Conservation (phyloP, 2,888 invertebrate species). For the Ceraclea dissimilis region DNA sequence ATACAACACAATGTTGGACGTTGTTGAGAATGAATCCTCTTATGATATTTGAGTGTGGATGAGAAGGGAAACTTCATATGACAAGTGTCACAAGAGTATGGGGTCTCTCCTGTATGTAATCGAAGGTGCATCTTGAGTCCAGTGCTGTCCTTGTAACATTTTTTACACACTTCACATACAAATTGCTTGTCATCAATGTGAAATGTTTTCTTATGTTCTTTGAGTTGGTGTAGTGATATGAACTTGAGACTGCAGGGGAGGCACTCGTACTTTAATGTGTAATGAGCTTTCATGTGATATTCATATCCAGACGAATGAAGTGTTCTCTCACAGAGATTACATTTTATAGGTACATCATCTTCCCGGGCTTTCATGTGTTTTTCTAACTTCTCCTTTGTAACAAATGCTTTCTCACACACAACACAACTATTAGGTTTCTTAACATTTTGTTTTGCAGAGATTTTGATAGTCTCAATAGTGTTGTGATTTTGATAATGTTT, state of each 20-base stretch:
- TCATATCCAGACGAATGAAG: not conserved
- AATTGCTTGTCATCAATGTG: not conserved
- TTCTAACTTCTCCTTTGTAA: not conserved
- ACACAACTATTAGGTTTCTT: not conserved
- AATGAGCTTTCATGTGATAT: not conserved
- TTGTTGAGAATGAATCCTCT: not conserved
- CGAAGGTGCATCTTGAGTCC: not conserved
- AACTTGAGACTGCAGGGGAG: not conserved
- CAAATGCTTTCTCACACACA: not conserved
- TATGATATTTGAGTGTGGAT: not conserved
- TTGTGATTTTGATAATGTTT: not conserved
- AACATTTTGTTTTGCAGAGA: too few species aligned
- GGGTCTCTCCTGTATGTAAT: not conserved
- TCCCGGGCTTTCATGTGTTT: not conserved
- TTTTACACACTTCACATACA: not conserved
- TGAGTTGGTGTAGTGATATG: not conserved
- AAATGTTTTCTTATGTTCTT: not conserved
- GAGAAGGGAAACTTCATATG: conserved; percentile 1
- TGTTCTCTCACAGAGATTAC: not conserved
- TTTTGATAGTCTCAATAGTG: not conserved
- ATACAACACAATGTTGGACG: not conserved
- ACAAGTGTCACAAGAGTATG: not conserved
- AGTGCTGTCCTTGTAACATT: not conserved
- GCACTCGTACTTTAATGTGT: not conserved
- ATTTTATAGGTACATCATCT: conserved; percentile 1